phyloP scores from a whole-genome alignment of 2,797 vertebrate genomes.

The Sebastes cheni region DNA sequence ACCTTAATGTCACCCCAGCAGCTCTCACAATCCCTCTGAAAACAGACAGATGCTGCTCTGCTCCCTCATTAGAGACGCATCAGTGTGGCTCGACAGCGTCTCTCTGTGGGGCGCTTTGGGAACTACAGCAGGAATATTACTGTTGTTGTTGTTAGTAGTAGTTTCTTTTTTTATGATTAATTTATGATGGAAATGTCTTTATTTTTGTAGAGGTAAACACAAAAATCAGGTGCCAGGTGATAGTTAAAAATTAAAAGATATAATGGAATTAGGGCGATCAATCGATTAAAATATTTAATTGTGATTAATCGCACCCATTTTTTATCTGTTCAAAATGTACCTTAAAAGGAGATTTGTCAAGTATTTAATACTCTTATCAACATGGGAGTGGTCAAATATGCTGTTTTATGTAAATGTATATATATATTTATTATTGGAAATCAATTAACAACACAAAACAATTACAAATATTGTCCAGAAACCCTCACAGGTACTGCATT shows the following conservation, averaged over 20 bases:
- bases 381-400: no score
- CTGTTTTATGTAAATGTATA: no score
- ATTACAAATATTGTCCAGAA: no score
- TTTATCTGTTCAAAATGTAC: no score
- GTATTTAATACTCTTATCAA: no score
- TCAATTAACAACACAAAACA: no score
- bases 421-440: no score
- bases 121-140: not conserved
- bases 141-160: not conserved
- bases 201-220: not conserved
- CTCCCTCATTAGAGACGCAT: not conserved
- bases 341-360: no score
- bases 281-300: no score
- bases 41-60: not conserved
- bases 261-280: not conserved
- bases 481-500: no score
- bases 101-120: conserved; percentile 13
- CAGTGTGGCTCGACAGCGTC: conserved; percentile 13
- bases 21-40: not conserved
- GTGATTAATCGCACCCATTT: no score
- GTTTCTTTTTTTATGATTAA: no score
- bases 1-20: conserved; percentile 22
- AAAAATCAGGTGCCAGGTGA: not conserved
- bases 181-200: not conserved
- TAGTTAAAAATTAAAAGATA: not conserved